A percentile compares a stretch with the other conserved stretches of the same genome.
These are phyloP conservation scores for Paradoxurus hermaphroditus DNA, from an alignment of 2,113 vertebrate genomes.

Conservation along the genomic window DNA sequence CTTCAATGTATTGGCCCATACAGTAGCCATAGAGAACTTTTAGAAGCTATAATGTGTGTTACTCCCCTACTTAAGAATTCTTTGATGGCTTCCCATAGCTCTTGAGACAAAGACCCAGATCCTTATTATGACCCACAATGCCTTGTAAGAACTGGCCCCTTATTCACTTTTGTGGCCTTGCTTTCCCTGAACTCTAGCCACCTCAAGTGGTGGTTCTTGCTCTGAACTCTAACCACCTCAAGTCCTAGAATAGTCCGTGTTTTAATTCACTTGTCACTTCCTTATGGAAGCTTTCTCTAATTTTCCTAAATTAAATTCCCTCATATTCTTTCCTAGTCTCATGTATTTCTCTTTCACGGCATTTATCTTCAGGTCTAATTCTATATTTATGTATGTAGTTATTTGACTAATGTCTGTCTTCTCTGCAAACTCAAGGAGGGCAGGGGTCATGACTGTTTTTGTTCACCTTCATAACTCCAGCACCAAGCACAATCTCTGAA, in stretches of 20 bases:
- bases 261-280: background rate
- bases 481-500: background rate
- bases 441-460: background rate
- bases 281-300: background rate
- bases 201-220: background rate
- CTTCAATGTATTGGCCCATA: background rate
- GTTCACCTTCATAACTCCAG: background rate
- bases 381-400: background rate
- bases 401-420: background rate
- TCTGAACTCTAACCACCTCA: background rate
- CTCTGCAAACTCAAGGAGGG: background rate
- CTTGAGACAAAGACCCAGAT: background rate
- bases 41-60: background rate
- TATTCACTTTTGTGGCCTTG: background rate
- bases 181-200: background rate
- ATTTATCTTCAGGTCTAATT: background rate
- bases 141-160: background rate
- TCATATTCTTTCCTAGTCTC: background rate
- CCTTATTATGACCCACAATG: background rate
- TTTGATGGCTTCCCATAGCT: background rate
- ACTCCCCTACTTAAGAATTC: background rate
- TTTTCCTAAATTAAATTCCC: background rate
- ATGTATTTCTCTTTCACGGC: background rate
- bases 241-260: background rate
- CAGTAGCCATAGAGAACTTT: background rate